These are phyloP conservation scores for Pristionchus maxplancki DNA, from an alignment of 2,888 invertebrate species.

Conservation along the genomic window DNA sequence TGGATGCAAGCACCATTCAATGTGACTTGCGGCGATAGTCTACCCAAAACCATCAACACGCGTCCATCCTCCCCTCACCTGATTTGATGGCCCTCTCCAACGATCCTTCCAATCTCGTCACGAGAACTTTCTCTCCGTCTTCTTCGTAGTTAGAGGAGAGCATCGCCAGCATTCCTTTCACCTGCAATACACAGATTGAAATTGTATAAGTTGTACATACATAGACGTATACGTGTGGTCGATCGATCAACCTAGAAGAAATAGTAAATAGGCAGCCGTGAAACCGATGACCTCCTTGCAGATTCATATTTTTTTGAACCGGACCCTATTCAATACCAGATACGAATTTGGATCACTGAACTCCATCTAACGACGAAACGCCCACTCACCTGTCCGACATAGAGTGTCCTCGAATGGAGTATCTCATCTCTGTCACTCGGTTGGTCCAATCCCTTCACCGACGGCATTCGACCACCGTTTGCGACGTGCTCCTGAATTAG, in stretches of 20 bases:
- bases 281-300: too few relatives aligned
- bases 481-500: conserved; percentile 63
- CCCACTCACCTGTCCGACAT: conserved; percentile 68
- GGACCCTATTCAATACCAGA: too few relatives aligned
- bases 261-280: too few relatives aligned
- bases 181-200: conserved; percentile 64
- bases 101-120: conserved; percentile 77
- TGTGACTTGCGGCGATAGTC: too few relatives aligned
- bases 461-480: conserved; percentile 59
- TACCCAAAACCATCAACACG: not conserved
- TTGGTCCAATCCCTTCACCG: conserved; percentile 60
- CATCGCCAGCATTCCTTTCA: conserved; percentile 79
- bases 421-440: conserved; percentile 60
- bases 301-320: too few relatives aligned
- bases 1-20: not conserved
- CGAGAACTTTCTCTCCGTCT: conserved; percentile 72
- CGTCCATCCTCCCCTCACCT: conserved; percentile 20
- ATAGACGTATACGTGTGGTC: too few relatives aligned
- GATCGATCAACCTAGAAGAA: too few relatives aligned
- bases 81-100: conserved; percentile 75
- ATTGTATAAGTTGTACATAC: not conserved
- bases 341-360: too few relatives aligned
- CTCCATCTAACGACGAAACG: too few relatives aligned
- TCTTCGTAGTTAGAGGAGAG: conserved; percentile 70
- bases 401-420: conserved; percentile 70